Base-by-base conservation (phyloP, 1,140 invertebrate species). In the Diorhabda carinulata region DNA sequence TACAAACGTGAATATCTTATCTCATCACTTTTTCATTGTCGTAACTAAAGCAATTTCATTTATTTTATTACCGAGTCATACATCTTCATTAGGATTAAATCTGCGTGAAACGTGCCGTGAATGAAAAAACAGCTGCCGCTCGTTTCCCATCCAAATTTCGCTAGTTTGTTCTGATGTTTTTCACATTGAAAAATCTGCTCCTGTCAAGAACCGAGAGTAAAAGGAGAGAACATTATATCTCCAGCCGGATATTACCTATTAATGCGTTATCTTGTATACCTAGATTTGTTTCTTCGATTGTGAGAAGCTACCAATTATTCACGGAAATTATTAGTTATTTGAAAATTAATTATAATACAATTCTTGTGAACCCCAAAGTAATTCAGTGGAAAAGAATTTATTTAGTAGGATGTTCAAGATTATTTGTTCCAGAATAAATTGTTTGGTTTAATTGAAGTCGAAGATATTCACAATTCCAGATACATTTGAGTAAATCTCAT, bases 21-120 rank as follows among this genome's bases (percentile, higher is more conserved):
- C 6, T 52, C 47, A 52, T 52, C 47, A 52, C 47, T 52, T 52
- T 52, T 52, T 52, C 47, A 52, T n/a, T 52, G 47, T 52, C 47
- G 4, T 6, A 6, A 6, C n/a, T n/a, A 52, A 52, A 52, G 47
- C 47, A 52, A 52, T 52, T 52, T 52, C 47, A 52, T 52, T 52
- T 52, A 52, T 52, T 52, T 52, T 52, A 52, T 52, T 52, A 52
- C 47, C 47, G 47, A 52, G n/a, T 52, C 47, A 52, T 52, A 52
- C 47, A 52, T 52, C 47, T 52, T 52, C 47, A 52, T 52, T 52
- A 52, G 47, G 47, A 52, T 52, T 52, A 52, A 52, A 52, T 52
- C 47, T 52, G 47, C 47, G 47, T 52, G n/a, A 52, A 52, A 52
- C 47, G 47, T 52, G 47, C 47, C 47, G 6, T 52, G 47, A 52